Percentiles rank a stretch among this genome's conserved stretches.
phyloP scores from a whole-genome alignment of 2,113 vertebrate species.

The Catharus fuscescens region DNA sequence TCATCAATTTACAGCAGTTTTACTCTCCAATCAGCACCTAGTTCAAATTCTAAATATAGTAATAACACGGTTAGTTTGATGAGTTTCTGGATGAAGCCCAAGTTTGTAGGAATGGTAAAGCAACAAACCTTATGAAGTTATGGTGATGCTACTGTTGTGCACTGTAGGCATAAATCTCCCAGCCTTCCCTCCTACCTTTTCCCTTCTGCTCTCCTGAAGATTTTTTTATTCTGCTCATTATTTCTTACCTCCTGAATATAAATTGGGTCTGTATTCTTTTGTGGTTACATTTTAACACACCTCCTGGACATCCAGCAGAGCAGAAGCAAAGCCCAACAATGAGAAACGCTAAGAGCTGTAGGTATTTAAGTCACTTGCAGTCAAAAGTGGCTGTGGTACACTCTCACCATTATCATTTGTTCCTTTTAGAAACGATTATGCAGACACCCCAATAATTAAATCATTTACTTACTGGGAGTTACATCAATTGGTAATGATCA shows the following conservation, averaged over 20 bases:
- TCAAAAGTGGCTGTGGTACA: background rate
- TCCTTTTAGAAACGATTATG: background rate
- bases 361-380: background rate
- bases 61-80: background rate
- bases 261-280: background rate
- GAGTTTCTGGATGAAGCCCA: background rate
- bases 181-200: background rate
- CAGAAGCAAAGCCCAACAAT: background rate
- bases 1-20: background rate
- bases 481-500: constrained; percentile 35
- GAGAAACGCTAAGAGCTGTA: background rate
- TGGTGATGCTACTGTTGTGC: background rate
- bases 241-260: background rate
- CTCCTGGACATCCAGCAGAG: background rate
- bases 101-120: background rate
- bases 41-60: background rate
- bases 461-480: constrained; percentile 23
- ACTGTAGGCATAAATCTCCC: background rate
- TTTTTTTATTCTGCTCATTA: background rate
- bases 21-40: background rate
- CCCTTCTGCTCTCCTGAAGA: background rate
- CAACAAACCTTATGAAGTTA: background rate
- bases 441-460: constrained; percentile 34
- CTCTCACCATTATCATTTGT: background rate
- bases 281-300: background rate